Conservation (phyloP, 2,113 vertebrate species). For the Arenaria interpres region DNA sequence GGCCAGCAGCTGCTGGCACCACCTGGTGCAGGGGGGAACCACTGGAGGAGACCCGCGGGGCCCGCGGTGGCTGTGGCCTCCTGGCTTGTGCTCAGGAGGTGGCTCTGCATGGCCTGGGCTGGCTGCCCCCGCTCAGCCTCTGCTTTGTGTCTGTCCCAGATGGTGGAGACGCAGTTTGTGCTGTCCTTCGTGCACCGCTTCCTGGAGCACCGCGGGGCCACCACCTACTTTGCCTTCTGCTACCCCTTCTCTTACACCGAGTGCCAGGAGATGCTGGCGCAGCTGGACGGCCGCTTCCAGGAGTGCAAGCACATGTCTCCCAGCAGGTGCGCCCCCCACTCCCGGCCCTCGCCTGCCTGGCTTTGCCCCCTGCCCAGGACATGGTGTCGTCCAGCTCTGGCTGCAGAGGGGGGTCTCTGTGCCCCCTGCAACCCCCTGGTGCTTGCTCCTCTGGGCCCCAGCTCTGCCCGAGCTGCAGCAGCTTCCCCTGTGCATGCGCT, state of each 20-base stretch:
- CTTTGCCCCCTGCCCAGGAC: not conserved
- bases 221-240: slow-evolving; percentile 96
- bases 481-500: fast-evolving
- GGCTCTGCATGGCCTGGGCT: not conserved
- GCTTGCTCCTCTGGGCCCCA: no score
- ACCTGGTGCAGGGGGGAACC: not conserved
- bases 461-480: not conserved
- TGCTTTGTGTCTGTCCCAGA: slow-evolving; percentile 66
- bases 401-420: not conserved
- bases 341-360: not conserved
- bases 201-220: slow-evolving; percentile 85
- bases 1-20: not conserved
- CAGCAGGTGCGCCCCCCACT: slow-evolving; percentile 78
- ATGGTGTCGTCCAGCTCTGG: fast-evolving
- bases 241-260: slow-evolving; percentile 95
- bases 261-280: slow-evolving; percentile 91
- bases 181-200: slow-evolving; percentile 94
- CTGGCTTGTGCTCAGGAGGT: not conserved
- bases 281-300: slow-evolving; percentile 84
- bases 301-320: slow-evolving; percentile 77
- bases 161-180: slow-evolving; percentile 91
- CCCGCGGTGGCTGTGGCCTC: not conserved
- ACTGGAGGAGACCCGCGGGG: not conserved
- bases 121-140: not conserved
- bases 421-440: not conserved